phyloP scores from a whole-genome alignment of 2,888 invertebrate genomes.

The Pantelozetes paolii region DNA sequence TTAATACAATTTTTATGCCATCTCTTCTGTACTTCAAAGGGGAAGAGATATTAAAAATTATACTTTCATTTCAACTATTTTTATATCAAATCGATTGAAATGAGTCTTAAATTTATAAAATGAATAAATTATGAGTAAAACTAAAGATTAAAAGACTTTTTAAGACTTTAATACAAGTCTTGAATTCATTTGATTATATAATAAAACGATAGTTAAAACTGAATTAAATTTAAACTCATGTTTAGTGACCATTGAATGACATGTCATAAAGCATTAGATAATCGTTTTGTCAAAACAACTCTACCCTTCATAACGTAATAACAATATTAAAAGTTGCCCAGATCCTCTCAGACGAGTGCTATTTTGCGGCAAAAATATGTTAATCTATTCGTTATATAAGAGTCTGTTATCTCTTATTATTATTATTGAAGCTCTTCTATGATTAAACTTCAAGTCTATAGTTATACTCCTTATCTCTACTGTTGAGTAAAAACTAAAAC shows the following conservation, averaged over 20 bases:
- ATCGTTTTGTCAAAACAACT: slow-evolving; percentile 23
- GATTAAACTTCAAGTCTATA: not conserved
- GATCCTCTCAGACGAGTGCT: too few relatives aligned
- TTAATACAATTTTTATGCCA: not conserved
- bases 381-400: not conserved
- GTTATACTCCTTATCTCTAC: not conserved
- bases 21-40: too few relatives aligned
- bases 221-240: not conserved
- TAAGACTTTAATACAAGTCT: not conserved
- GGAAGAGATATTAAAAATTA: not conserved
- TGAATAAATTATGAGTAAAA: slow-evolving; percentile 12
- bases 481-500: slow-evolving; percentile 1
- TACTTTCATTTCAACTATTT: not conserved
- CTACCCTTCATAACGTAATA: slow-evolving; percentile 1
- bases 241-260: slow-evolving; percentile 30
- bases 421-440: not conserved
- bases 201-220: not conserved
- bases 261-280: slow-evolving; percentile 21
- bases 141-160: not conserved
- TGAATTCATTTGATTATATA: not conserved
- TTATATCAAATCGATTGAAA: not conserved
- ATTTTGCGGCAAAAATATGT: not conserved
- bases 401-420: not conserved
- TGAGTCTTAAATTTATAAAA: not conserved
- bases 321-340: too few relatives aligned